Base-by-base conservation (phyloP, 2,113 vertebrate genomes). In the Chloropsis cyanopogon region DNA sequence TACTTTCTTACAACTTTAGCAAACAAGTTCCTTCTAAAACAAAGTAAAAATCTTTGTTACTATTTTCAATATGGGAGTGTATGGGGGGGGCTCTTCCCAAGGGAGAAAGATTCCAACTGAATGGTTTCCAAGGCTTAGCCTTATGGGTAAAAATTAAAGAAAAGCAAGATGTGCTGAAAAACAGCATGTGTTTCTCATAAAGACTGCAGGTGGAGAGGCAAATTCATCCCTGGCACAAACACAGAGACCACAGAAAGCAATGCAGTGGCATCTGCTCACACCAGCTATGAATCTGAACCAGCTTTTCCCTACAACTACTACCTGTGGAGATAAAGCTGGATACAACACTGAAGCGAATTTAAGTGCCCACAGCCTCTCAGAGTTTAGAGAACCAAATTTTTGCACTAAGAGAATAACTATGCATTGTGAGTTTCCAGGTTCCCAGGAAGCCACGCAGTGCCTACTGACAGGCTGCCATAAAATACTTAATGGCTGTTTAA, bases 161-260 rank as follows among this genome's bases (percentile, higher is more conserved):
- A 69, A 35, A 86, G 18, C 24, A 72, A 78, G 90, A 52, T 14
- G 14, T 57, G 35, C 68, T 87, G 54, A 71, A 81, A 49, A 76
- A 7, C 70, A 87, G 87, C 66, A 69, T 69, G 68, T 85, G 44
- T 73, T 92, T 94, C 71, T 89, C 70, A 87, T 7, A 78, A 39
- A 86, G 37, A 69, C 35, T 72, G 39, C 70, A 77, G 77, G 71
- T 82, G 70, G 42, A 81, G 37, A 76, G 46, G 29, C 33, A 86
- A 65, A 92, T 93, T 83, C 56, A 78, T 90, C 41, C 68, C 69
- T 93, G 79, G 60, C 61, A 92, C 75, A 88, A 90, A 81, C 35
- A 80, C 68, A 46, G 11, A 88, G 29, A 68, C 46, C 54, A 66
- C 47, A 78, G 71, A 93, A 95, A 52, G 69, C 64, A 92, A 70